Base-by-base conservation (phyloP, 2,888 invertebrate genomes). In the Hoplodrina ambigua region DNA sequence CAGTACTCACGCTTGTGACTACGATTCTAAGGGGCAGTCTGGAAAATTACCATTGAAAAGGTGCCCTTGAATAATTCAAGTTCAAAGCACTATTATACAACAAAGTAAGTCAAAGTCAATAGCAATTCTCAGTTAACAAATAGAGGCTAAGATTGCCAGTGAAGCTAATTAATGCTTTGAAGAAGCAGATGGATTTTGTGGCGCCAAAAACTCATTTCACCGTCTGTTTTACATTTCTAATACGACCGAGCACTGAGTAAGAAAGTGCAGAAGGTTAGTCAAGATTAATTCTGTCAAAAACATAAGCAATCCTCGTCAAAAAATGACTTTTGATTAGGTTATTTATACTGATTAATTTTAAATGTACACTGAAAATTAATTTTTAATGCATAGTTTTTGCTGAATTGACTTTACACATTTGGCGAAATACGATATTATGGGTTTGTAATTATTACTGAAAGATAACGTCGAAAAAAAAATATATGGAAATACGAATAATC, bases 221-320 rank as follows among this genome's bases (percentile, higher is more conserved):
- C 75, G 83, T 83, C 92, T 91, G 89, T 90, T 94, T 94, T 92
- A 94, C 92, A 94, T 93, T 93, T 92, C 91, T 91, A 92, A 93
- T 93, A 87, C 86, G 84, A 57, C 64, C 11, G 2, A 15, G 41
- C 25, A 44, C 1, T 30, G 7, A n/a, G 50, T 7, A 50, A 4
- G n/a, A 49, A 56, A 33, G 1, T 4, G 0, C 20, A 78, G 74
- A 79, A 77, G 68, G 41, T 15, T 37, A 58, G 58, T n/a, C n/a
- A 37, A 37, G 7, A 17, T 46, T 7, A 17, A n/a, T 17, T 30
- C 6, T 49, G 0, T n/a, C 30, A 30, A 44, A 44, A 44, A 44
- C 3, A 41, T 1, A 41, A 11, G 44, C 11, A 44, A 8, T 1
- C 7, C 37, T 0, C 37, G 7, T 37, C 25, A 25, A 25, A 25